Conservation (phyloP, 2,888 invertebrate species). For the Thyatira batis region DNA sequence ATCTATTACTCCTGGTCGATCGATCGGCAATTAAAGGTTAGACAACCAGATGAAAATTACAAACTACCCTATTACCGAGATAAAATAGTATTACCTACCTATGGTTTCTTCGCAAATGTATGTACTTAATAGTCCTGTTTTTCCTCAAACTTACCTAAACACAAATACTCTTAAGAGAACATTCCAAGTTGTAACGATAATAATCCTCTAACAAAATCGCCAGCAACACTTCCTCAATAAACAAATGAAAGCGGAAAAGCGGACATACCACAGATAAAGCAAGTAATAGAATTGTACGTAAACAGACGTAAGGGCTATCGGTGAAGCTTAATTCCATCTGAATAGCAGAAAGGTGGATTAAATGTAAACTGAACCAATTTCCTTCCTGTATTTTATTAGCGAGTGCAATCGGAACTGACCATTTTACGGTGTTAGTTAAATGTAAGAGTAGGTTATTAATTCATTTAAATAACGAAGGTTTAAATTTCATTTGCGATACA, state of each 20-base stretch:
- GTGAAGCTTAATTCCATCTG: background rate
- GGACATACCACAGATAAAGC: background rate
- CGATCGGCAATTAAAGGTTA: no score
- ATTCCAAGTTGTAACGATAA: no score
- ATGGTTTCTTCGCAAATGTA: no score
- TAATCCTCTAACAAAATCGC: no score
- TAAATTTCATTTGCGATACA: background rate
- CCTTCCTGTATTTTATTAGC: background rate
- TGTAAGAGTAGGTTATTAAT: background rate
- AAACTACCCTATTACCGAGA: no score
- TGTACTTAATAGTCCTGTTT: no score
- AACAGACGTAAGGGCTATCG: background rate
- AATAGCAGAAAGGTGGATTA: background rate
- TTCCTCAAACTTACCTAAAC: no score
- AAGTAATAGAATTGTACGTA: background rate
- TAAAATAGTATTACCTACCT: no score
- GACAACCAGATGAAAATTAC: no score
- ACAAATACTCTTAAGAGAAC: no score
- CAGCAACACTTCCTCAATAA: background rate
- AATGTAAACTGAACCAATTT: background rate
- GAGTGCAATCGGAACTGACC: background rate
- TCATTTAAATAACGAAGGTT: background rate
- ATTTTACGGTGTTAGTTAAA: background rate
- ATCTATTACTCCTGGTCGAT: no score
- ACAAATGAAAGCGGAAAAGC: background rate